Percentiles rank a stretch among this genome's conserved stretches.
phyloP scores from a whole-genome alignment of 2,888 invertebrate species.

The Chrysomela aeneicollis region DNA sequence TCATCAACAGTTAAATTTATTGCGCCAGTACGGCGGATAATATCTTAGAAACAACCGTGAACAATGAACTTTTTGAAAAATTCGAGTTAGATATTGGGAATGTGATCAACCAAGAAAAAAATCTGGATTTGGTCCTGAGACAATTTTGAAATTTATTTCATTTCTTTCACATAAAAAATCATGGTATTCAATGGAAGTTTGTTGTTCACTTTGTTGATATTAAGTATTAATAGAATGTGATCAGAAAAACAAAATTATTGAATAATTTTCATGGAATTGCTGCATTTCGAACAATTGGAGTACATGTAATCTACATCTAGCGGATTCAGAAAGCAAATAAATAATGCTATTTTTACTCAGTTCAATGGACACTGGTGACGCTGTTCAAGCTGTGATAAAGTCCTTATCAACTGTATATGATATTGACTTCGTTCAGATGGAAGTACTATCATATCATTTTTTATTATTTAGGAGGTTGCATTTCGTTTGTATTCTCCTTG shows the following conservation, averaged over 20 bases:
- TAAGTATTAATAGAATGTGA: too few species aligned
- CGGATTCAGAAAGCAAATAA: neutral
- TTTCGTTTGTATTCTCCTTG: slow-evolving; percentile 43
- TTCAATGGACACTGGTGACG: slow-evolving; percentile 50
- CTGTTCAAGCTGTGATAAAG: slow-evolving; percentile 64
- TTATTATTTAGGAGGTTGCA: slow-evolving; percentile 39
- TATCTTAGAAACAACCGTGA: too few species aligned
- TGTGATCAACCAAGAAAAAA: too few species aligned
- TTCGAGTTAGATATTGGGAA: too few species aligned
- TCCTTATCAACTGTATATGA: slow-evolving; percentile 65
- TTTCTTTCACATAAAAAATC: too few species aligned
- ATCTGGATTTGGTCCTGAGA: too few species aligned
- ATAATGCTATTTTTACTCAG: slow-evolving; percentile 23
- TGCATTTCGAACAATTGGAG: neutral
- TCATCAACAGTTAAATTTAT: neutral
- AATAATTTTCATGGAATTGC: neutral
- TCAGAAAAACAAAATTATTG: neutral
- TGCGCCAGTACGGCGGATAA: neutral
- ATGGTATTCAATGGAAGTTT: too few species aligned
- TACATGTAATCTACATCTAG: neutral
- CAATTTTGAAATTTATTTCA: too few species aligned
- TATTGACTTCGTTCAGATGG: slow-evolving; percentile 68
- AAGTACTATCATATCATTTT: slow-evolving; percentile 64
- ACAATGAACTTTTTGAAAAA: too few species aligned
- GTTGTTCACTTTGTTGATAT: too few species aligned